A percentile compares a stretch with the other conserved stretches of the same genome.
phyloP scores from a whole-genome alignment of 2,113 vertebrate species.

The Acinonyx jubatus region DNA sequence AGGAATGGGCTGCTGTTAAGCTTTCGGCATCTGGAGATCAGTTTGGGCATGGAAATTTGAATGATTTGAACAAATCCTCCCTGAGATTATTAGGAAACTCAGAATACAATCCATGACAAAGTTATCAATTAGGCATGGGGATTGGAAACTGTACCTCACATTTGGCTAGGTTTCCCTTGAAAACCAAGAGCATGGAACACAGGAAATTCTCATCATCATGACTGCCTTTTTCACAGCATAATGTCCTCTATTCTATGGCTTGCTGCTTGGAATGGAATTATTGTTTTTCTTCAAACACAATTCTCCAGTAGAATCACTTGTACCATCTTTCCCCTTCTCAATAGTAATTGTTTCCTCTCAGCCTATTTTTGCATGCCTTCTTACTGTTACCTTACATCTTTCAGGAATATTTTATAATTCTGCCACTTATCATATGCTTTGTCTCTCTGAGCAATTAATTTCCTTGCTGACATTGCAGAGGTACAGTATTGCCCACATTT shows the following conservation, averaged over 20 bases:
- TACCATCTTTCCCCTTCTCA: background rate
- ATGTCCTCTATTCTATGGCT: background rate
- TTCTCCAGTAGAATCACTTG: background rate
- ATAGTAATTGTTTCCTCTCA: background rate
- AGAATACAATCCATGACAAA: conserved; percentile 1
- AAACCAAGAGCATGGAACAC: background rate
- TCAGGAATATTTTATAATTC: background rate
- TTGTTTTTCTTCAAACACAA: background rate
- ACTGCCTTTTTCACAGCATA: background rate
- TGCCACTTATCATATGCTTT: background rate
- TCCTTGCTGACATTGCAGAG: background rate
- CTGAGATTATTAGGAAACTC: conserved; percentile 53
- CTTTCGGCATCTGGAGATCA: conserved; percentile 50
- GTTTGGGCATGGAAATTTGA: conserved; percentile 21
- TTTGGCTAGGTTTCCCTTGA: background rate
- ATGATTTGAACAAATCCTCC: conserved; percentile 46
- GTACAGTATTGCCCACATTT: background rate
- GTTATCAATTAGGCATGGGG: background rate
- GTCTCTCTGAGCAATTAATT: background rate
- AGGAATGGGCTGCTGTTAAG: conserved; percentile 19
- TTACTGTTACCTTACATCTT: background rate
- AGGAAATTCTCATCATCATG: background rate
- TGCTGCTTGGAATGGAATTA: background rate
- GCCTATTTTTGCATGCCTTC: background rate
- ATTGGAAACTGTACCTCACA: background rate